These are phyloP conservation scores for Ips nitidus DNA, from an alignment of 1,140 invertebrate genomes.

Conservation along the genomic window DNA sequence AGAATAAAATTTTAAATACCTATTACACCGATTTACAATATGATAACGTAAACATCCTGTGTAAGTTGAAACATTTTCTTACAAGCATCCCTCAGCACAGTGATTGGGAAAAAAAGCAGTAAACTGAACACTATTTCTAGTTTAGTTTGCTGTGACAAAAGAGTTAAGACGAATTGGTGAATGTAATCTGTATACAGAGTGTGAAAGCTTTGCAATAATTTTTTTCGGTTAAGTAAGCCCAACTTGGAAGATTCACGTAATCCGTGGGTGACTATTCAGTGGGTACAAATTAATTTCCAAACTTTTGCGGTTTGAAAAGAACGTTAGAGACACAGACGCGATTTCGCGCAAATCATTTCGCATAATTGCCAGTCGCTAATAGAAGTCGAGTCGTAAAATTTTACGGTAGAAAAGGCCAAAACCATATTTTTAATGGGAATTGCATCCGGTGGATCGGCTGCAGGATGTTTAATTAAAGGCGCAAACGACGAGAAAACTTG, in stretches of 20 bases:
- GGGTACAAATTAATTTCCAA: conserved; percentile 1
- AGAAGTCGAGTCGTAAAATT: conserved; percentile 11
- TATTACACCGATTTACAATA: conserved; percentile 30
- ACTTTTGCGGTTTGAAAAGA: not conserved
- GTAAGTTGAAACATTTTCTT: conserved; percentile 19
- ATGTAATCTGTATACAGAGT: not conserved
- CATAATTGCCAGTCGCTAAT: conserved; percentile 10
- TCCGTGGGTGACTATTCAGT: not conserved
- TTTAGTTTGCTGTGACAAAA: too few relatives aligned
- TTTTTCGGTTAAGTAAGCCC: not conserved
- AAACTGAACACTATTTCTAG: not conserved
- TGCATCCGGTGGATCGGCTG: conserved; percentile 1
- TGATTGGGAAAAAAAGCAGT: conserved; percentile 7
- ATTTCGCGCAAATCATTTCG: conserved; percentile 6
- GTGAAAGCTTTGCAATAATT: not conserved
- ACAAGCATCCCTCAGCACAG: conserved; percentile 16
- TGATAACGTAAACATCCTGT: conserved; percentile 24
- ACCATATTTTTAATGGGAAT: conserved; percentile 1
- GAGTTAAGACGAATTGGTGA: not conserved
- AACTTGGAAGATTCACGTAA: not conserved
- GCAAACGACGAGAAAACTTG: not conserved
- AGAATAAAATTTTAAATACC: conserved; percentile 6
- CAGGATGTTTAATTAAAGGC: conserved; percentile 2
- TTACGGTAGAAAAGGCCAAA: conserved; percentile 10
- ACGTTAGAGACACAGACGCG: not conserved